A percentile compares a stretch with the other conserved stretches of the same genome.
phyloP scores from a whole-genome alignment of 1,140 invertebrate genomes.

The Drosophila tsacasi region DNA sequence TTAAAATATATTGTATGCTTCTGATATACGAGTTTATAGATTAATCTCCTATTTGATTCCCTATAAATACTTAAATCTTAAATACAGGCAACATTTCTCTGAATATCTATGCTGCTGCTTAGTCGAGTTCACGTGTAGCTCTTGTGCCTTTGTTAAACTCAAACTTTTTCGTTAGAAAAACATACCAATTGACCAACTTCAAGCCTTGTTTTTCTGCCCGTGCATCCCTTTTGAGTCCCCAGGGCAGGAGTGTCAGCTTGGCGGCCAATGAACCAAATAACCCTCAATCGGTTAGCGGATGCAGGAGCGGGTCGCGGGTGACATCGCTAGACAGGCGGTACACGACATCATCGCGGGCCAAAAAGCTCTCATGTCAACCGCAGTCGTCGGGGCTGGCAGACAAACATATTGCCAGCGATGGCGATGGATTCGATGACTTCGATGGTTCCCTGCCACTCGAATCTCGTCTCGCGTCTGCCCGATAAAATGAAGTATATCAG shows the following conservation, averaged over 20 bases:
- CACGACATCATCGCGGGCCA: constrained; percentile 44
- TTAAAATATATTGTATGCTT: too few species aligned
- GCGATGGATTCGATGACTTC: constrained; percentile 10
- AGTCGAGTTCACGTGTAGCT: too few species aligned
- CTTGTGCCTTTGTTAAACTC: not conserved
- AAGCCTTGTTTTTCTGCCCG: not conserved
- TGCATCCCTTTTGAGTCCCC: not conserved
- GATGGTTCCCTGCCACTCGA: constrained; percentile 53
- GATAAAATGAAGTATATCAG: constrained; percentile 78
- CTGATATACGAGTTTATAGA: too few species aligned
- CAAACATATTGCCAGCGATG: constrained; percentile 40
- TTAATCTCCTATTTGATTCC: too few species aligned
- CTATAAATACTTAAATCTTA: too few species aligned
- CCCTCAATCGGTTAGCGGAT: constrained; percentile 49
- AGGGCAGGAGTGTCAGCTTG: constrained; percentile 49
- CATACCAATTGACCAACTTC: not conserved
- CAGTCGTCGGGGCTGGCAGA: constrained; percentile 51
- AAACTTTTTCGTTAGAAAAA: not conserved
- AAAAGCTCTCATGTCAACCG: constrained; percentile 74
- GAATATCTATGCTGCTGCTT: too few species aligned
- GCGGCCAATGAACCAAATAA: constrained; percentile 74
- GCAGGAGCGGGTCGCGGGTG: constrained; percentile 5
- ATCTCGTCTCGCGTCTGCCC: constrained; percentile 65
- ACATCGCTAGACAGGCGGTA: constrained; percentile 55
- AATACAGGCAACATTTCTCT: too few species aligned